phyloP scores from a whole-genome alignment of 2,888 invertebrate genomes.

The Bombyx huttoni region DNA sequence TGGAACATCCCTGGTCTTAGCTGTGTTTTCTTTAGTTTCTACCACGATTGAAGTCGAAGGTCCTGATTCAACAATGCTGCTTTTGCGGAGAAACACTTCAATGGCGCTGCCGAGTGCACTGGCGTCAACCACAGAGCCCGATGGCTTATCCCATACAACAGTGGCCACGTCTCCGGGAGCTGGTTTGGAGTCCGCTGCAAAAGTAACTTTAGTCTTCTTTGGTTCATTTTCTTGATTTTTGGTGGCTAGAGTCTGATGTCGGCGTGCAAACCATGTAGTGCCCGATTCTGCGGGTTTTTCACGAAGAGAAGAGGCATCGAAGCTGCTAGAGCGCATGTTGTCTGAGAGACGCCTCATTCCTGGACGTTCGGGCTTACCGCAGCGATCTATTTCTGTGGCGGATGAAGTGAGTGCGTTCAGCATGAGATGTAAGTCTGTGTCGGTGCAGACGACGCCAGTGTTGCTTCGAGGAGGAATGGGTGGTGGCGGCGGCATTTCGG shows the following conservation, averaged over 20 bases:
- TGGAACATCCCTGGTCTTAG: constrained; percentile 37
- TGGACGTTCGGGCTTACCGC: constrained; percentile 74
- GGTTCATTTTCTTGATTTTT: constrained; percentile 68
- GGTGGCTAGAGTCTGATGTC: constrained; percentile 82
- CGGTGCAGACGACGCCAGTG: constrained; percentile 83
- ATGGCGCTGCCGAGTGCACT: constrained; percentile 87
- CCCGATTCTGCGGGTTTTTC: constrained; percentile 60
- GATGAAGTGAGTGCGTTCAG: constrained; percentile 85
- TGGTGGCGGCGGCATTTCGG: constrained; percentile 78
- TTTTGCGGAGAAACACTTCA: constrained; percentile 82
- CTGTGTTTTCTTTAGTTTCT: constrained; percentile 28
- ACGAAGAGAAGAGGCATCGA: constrained; percentile 82
- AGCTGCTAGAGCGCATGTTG: constrained; percentile 83
- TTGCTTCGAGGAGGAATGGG: constrained; percentile 51
- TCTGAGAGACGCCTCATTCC: constrained; percentile 72
- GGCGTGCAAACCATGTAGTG: constrained; percentile 82
- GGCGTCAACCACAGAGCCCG: constrained; percentile 84
- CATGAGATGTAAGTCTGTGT: constrained; percentile 85
- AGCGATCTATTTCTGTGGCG: constrained; percentile 83
- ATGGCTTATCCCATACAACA: constrained; percentile 82
- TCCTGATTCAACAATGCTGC: constrained; percentile 58
- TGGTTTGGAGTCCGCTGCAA: constrained; percentile 75
- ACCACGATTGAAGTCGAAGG: constrained; percentile 35
- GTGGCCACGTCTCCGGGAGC: constrained; percentile 72
- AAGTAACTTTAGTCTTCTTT: constrained; percentile 69